phyloP scores from a whole-genome alignment of 2,797 vertebrate species.

The Adelosebastes latens region DNA sequence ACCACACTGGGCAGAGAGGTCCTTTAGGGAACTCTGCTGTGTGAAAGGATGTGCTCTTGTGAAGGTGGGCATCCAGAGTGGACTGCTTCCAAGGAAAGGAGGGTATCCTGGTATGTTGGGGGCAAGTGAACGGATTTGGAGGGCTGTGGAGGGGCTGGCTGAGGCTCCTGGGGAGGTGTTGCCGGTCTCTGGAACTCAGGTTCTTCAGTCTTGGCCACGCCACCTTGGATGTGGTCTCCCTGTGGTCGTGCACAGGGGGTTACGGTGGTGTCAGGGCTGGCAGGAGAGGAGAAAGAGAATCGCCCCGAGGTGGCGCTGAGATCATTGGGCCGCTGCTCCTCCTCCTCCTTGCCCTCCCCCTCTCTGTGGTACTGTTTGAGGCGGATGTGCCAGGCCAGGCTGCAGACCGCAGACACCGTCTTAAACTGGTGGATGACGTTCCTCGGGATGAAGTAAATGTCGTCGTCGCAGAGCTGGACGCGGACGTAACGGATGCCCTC shows the following conservation, averaged over 20 bases:
- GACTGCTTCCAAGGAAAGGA: constrained; percentile 12
- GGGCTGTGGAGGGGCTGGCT: constrained; percentile 64
- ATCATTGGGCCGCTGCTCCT: constrained; percentile 57
- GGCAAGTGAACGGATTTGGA: constrained; percentile 62
- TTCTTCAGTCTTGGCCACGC: constrained; percentile 76
- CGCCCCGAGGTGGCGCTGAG: constrained; percentile 74
- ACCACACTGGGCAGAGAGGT: constrained; percentile 19
- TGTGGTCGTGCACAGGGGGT: constrained; percentile 74
- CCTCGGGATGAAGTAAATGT: constrained; percentile 99
- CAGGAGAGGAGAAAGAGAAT: constrained; percentile 65
- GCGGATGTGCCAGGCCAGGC: constrained; percentile 98
- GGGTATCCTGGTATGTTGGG: constrained; percentile 24
- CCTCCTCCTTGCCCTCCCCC: constrained; percentile 68
- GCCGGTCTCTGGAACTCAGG: constrained; percentile 74
- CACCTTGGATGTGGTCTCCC: constrained; percentile 79
- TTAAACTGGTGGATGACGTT: constrained; percentile 99
- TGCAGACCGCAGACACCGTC: constrained; percentile 98
- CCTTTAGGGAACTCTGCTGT: constrained; percentile 53
- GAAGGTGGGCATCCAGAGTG: constrained; percentile 50
- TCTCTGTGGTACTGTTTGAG: constrained; percentile 91
- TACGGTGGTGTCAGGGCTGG: constrained; percentile 77
- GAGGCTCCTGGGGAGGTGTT: constrained; percentile 68
- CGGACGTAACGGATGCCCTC: constrained; percentile 95
- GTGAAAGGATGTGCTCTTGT: constrained; percentile 50
- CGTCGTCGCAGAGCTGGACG: constrained; percentile 94